Base-by-base conservation (phyloP, 2,113 vertebrate genomes). In the Actenoides lindsayi region DNA sequence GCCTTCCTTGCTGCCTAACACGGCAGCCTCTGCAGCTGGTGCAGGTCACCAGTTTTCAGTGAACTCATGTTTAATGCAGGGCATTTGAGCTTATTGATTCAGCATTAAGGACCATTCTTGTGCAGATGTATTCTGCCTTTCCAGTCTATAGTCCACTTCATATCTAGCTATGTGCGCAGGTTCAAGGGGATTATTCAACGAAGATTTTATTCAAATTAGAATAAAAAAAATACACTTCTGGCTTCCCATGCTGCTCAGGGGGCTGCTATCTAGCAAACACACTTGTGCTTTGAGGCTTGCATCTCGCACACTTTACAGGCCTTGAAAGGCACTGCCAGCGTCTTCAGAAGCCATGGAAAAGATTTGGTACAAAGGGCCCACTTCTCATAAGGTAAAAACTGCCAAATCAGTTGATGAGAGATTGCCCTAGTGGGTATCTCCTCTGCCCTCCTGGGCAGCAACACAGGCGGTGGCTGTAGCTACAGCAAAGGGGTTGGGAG, bases 391-490 rank as follows among this genome's bases (percentile, higher is more conserved):
- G 41, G 41, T 27, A 16, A 33, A n/a, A 56, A 56, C 27, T 25
- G 37, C 39, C 64, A 28, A 5, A 16, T 31, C 51, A 10, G 21
- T 0, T 23, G 35, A 11, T 0, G 2, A 13, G 48, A 14, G 17
- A 4, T 25, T 35, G 53, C 21, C 9, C 41, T 16, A 7, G 5
- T 3, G 44, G 63, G 1, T 19, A 42, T 44, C 87, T 65, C 46
- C 70, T n/a, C 35, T 86, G 67, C 83, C 83, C n/a, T 33, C 63
- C 27, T 3, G 35, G 23, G 35, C 37, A 79, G 56, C 54, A 31
- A 59, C 27, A 24, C 31, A 1, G 0, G 7, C 25, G 1, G 39
- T 3, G 51, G 62, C 83, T 86, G 60, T 2, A 53, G 53, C 59
- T 24, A 6, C 53, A 59, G 48, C 64, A 25, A 12, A 63, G 56